A percentile compares a stretch with the other conserved stretches of the same genome.
These are phyloP conservation scores for Melanotaenia trifasciata DNA, from an alignment of 2,797 vertebrate genomes.

Conservation along the genomic window DNA sequence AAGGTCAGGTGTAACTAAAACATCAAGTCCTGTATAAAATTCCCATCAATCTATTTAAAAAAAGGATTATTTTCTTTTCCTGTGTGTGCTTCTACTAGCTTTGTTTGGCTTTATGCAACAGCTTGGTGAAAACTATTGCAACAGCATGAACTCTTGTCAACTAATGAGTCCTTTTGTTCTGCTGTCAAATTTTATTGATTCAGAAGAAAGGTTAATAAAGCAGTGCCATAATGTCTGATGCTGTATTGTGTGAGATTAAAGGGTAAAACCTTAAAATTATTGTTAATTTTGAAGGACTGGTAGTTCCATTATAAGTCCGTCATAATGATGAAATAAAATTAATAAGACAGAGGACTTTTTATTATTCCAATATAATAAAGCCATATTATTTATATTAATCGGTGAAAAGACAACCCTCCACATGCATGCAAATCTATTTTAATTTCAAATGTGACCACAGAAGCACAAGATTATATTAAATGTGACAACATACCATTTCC, in stretches of 20 bases:
- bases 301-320: not conserved
- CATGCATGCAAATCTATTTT: constrained; percentile 27
- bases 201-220: not conserved
- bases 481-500: not conserved
- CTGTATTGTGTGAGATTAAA: not conserved
- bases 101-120: not conserved
- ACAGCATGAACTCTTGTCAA: not conserved
- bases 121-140: not conserved
- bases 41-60: not conserved
- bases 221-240: not conserved
- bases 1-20: constrained; percentile 2
- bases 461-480: constrained; percentile 4
- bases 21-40: not conserved
- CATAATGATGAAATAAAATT: not conserved
- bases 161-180: not conserved
- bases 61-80: not conserved
- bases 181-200: not conserved
- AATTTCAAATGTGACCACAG: constrained; percentile 2
- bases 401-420: not conserved
- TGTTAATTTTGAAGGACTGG: constrained; percentile 17
- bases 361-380: not conserved
- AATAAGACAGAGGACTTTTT: not conserved
- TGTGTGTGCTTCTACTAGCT: not conserved
- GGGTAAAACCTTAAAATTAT: constrained; percentile 14
- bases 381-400: constrained; percentile 17